Evolutionary conservation across 2,888 invertebrate species (phyloP).

Genomic region (Hedya salicella): DNA sequence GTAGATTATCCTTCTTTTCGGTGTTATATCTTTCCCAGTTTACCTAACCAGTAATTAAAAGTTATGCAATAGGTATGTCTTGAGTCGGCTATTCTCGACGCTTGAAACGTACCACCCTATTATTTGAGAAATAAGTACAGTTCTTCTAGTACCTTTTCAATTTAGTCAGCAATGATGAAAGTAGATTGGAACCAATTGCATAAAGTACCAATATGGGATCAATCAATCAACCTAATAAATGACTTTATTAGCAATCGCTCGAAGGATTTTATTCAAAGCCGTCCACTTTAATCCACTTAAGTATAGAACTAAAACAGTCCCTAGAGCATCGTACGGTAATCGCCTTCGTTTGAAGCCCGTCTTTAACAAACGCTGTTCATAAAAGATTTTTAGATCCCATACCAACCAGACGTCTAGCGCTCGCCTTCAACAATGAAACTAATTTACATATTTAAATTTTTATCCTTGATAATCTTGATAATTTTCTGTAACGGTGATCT

Average conservation of each 20-base stretch:
- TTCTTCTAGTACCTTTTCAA: neutral
- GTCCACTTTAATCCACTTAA: slow-evolving; percentile 80
- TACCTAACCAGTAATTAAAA: slow-evolving; percentile 7
- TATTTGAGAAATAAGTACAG: neutral
- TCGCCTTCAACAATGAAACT: slow-evolving; percentile 60
- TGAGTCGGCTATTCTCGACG: slow-evolving; percentile 8
- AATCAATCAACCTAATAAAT: slow-evolving; percentile 69
- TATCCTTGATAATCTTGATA: slow-evolving; percentile 53
- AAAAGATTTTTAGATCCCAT: slow-evolving; percentile 62
- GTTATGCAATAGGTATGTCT: slow-evolving; percentile 25
- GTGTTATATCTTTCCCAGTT: slow-evolving; percentile 5
- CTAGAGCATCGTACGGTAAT: slow-evolving; percentile 57
- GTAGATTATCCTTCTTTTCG: slow-evolving; percentile 6
- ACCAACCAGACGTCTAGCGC: slow-evolving; percentile 63
- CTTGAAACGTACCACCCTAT: neutral
- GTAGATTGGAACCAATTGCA: slow-evolving; percentile 36
- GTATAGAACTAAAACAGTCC: slow-evolving; percentile 67
- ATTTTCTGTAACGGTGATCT: slow-evolving; percentile 58
- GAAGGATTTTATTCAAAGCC: slow-evolving; percentile 69
- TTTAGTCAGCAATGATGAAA: slow-evolving; percentile 4
- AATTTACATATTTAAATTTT: slow-evolving; percentile 54
- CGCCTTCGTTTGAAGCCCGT: slow-evolving; percentile 32
- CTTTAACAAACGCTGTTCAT: slow-evolving; percentile 22
- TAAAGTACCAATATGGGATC: slow-evolving; percentile 52
- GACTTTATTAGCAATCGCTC: slow-evolving; percentile 65